Base-by-base conservation (phyloP, 2,888 invertebrate species). In the Phrixothrix hirtus region DNA sequence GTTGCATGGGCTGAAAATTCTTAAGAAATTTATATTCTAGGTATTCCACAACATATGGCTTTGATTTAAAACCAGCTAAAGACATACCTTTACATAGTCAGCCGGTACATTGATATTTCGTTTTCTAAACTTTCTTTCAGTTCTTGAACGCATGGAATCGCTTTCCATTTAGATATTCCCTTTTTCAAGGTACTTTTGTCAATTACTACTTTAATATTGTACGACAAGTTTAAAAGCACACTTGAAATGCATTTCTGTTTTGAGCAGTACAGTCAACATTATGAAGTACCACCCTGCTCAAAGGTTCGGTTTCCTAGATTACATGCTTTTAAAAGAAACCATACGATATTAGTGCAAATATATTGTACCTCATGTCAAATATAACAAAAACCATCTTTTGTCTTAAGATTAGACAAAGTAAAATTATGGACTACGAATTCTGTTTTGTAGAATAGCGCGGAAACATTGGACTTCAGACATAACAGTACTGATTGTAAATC, bases 391-490 rank as follows among this genome's bases (percentile, higher is more conserved):
- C 1, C 34, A 9, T 14, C 37, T 25, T 6, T 37, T 37, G 11
- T 12, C 7, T 37, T 37, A 7, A 37, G 6, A 11, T 37, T 37
- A 26, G 13, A 37, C 2, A 37, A 12, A n/a, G n/a, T n/a, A n/a
- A n/a, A n/a, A n/a, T n/a, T n/a, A n/a, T n/a, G n/a, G n/a, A n/a
- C n/a, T n/a, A n/a, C n/a, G n/a, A n/a, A n/a, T n/a, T n/a, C n/a
- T n/a, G 21, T 37, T 39, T 41, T 41, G 29, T 41, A 30, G 11
- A 30, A 41, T 16, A 29, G 30, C 15, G 27, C 10, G 15, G 30
- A 39, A 12, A 39, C 27, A 9, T 39, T 39, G 9, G 27, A 39
- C n/a, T 29, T 12, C 1, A 16, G 10, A 15, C 29, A 27, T 30
- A 37, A 25, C 9, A 37, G 12, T 11, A 37, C 37, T 11, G 37